These are phyloP conservation scores for Nephila pilipes DNA, from an alignment of 1,140 invertebrate genomes.

Conservation along the genomic window DNA sequence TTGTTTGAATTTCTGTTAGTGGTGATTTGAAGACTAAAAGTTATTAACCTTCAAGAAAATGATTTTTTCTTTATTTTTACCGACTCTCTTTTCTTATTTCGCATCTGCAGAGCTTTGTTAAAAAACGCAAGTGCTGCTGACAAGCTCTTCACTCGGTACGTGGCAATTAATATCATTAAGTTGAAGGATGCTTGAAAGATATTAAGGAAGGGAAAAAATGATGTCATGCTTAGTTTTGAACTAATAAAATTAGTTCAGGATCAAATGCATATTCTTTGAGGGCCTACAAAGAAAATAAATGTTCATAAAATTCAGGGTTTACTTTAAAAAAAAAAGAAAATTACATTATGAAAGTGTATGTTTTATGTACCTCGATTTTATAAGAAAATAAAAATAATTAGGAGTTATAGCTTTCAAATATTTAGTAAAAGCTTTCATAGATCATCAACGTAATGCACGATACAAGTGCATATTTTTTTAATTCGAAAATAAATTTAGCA, in stretches of 20 bases:
- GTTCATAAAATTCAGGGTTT: too few relatives aligned
- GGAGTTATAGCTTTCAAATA: too few relatives aligned
- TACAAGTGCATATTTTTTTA: too few relatives aligned
- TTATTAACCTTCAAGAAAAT: slow-evolving; percentile 41
- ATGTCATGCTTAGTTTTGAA: background rate
- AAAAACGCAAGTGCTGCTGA: slow-evolving; percentile 5
- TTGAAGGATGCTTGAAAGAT: background rate
- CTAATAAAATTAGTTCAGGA: background rate
- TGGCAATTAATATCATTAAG: slow-evolving; percentile 38
- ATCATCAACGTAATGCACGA: too few relatives aligned
- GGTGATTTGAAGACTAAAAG: slow-evolving; percentile 45
- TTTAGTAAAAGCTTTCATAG: too few relatives aligned
- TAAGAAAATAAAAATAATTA: too few relatives aligned
- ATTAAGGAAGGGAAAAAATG: background rate
- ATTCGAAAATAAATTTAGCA: too few relatives aligned
- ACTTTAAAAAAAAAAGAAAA: too few relatives aligned
- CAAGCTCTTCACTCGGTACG: background rate
- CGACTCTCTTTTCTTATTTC: background rate
- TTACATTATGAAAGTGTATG: too few relatives aligned
- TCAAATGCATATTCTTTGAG: background rate
- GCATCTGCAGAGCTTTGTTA: background rate
- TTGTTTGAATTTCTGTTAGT: slow-evolving; percentile 44
- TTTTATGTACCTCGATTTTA: too few relatives aligned
- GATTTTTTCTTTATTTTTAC: background rate
- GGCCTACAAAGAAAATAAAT: background rate